Evolutionary conservation across 2,797 vertebrate genomes (phyloP).

Genomic region (Sebastes matsubarae): DNA sequence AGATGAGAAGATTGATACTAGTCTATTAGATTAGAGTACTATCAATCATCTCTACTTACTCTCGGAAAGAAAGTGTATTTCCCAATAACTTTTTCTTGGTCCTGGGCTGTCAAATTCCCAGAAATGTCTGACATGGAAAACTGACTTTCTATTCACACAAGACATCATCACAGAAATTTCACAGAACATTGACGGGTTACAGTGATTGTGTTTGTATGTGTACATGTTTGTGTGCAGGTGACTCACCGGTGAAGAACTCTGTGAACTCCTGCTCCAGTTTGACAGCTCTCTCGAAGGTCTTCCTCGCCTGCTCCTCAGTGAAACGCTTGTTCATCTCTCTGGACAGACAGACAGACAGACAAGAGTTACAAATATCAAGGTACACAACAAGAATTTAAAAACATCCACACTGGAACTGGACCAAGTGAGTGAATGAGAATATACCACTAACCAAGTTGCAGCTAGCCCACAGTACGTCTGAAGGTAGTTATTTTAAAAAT

Average conservation of each 20-base stretch:
- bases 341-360: conserved; percentile 24
- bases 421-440: background rate
- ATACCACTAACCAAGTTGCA: background rate
- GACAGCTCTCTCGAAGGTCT: conserved; percentile 93
- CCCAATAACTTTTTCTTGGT: background rate
- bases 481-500: background rate
- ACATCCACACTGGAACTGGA: background rate
- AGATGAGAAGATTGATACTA: background rate
- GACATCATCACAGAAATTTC: background rate
- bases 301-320: conserved; percentile 93
- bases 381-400: background rate
- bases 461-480: background rate
- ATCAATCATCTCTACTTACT: background rate
- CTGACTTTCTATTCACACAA: background rate
- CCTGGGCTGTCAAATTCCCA: background rate
- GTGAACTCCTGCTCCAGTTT: conserved; percentile 97
- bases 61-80: background rate
- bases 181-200: background rate
- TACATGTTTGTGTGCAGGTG: background rate
- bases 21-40: background rate
- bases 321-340: conserved; percentile 99
- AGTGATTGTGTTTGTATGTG: background rate
- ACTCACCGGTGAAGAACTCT: conserved; percentile 94
- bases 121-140: background rate
- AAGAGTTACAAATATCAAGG: background rate